Conservation (phyloP, 1,140 invertebrate genomes). For the Nomia melanderi region DNA sequence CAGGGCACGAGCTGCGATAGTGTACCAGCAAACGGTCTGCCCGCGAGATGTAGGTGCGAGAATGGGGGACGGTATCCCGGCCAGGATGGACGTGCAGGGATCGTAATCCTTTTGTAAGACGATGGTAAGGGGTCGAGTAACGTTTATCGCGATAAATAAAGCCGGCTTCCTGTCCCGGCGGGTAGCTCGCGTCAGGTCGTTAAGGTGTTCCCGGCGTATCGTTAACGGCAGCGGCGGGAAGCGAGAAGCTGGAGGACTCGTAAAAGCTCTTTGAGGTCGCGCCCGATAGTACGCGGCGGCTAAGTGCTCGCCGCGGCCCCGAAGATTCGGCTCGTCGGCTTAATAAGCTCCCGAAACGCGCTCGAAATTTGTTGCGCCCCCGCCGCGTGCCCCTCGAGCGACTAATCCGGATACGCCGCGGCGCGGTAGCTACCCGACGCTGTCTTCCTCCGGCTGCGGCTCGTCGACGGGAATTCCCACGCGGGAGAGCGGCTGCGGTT, state of each 20-base stretch:
- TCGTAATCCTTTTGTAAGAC: constrained; percentile 43
- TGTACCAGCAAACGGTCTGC: no score
- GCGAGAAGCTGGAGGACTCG: constrained; percentile 36
- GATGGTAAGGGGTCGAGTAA: constrained; percentile 14
- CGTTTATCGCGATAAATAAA: constrained; percentile 49
- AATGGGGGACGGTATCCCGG: no score
- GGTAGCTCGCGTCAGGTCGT: constrained; percentile 21
- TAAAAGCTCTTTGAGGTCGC: constrained; percentile 59
- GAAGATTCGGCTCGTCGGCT: constrained; percentile 52
- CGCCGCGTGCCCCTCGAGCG: not conserved
- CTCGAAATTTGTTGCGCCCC: constrained; percentile 71
- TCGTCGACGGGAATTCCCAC: constrained; percentile 6
- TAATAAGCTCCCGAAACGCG: constrained; percentile 71
- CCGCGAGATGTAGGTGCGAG: no score
- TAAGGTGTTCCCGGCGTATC: constrained; percentile 14
- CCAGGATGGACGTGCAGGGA: no score
- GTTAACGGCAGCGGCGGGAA: constrained; percentile 18
- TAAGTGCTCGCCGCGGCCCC: constrained; percentile 42
- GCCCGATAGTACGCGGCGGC: constrained; percentile 32
- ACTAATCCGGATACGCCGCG: constrained; percentile 35
- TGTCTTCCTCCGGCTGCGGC: no score
- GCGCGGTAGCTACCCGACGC: constrained; percentile 6
- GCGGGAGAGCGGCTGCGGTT: constrained; percentile 31
- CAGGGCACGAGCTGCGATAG: no score
- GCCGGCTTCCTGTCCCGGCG: constrained; percentile 4